A percentile compares a stretch with the other conserved stretches of the same genome.
Conservation (phyloP, 1,140 invertebrate genomes). For the Pteromalus puparum region DNA sequence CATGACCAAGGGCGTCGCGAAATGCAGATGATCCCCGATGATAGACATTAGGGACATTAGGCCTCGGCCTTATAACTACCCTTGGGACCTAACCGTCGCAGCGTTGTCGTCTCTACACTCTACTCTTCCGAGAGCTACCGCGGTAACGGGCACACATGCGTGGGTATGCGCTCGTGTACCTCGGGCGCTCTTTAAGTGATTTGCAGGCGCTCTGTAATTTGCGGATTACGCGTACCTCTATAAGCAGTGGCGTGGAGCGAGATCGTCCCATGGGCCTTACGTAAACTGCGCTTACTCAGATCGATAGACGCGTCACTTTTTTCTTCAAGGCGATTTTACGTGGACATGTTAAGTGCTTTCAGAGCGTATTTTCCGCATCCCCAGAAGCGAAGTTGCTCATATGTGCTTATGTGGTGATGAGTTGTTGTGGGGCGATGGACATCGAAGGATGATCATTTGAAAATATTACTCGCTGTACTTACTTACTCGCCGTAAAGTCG, state of each 20-base stretch:
- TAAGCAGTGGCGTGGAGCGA: no score
- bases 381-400: no score
- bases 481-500: no score
- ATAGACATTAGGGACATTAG: slow-evolving; percentile 68
- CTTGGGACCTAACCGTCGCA: not conserved
- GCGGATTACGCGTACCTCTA: not conserved
- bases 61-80: slow-evolving; percentile 3
- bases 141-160: not conserved
- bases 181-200: slow-evolving; percentile 13
- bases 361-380: no score
- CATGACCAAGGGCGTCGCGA: slow-evolving; percentile 35
- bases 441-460: no score
- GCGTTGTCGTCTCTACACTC: slow-evolving; percentile 39
- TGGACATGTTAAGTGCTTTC: not conserved
- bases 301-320: slow-evolving; percentile 14
- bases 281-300: not conserved
- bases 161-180: not conserved
- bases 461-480: no score
- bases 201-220: slow-evolving; percentile 30
- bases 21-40: slow-evolving; percentile 65
- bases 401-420: no score
- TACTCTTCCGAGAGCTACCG: slow-evolving; percentile 29
- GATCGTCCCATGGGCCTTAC: no score
- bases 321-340: not conserved
- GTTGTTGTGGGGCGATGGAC: no score